phyloP scores from a whole-genome alignment of 2,888 invertebrate species.

The Idaea dimidiata region DNA sequence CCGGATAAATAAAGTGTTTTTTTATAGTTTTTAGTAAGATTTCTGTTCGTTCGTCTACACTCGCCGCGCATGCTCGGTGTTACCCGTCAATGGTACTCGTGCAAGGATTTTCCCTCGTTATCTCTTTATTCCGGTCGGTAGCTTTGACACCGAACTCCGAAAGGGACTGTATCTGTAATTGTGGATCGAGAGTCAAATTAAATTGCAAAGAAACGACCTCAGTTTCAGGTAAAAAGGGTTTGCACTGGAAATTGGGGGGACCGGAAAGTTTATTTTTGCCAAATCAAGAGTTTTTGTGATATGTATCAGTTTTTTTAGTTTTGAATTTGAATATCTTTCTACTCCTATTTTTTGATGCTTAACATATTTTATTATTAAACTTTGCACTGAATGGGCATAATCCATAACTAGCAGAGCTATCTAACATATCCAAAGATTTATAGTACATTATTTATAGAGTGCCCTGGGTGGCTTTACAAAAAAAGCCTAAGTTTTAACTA shows the following conservation, averaged over 20 bases:
- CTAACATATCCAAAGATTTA: no score
- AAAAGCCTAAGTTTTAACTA: no score
- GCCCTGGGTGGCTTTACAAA: no score
- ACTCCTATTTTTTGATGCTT: no score
- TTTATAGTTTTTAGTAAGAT: no score
- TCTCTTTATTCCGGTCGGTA: constrained; percentile 25
- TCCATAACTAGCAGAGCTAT: no score
- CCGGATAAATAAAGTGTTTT: no score
- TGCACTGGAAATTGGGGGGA: neutral
- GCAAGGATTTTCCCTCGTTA: constrained; percentile 8
- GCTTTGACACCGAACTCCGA: constrained; percentile 62
- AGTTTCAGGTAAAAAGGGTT: constrained; percentile 28
- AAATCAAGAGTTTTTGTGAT: neutral
- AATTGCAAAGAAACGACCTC: constrained; percentile 47
- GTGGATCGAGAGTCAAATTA: constrained; percentile 60
- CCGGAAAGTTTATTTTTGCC: neutral
- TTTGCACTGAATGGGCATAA: no score
- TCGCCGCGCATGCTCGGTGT: neutral
- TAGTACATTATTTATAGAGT: no score
- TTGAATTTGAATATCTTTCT: neutral
- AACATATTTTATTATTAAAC: no score
- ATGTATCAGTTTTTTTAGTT: neutral
- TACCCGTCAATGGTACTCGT: constrained; percentile 20
- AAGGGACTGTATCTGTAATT: constrained; percentile 59
- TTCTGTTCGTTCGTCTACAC: neutral